phyloP scores from a whole-genome alignment of 2,888 invertebrate genomes.

The Drosophila demipolita region DNA sequence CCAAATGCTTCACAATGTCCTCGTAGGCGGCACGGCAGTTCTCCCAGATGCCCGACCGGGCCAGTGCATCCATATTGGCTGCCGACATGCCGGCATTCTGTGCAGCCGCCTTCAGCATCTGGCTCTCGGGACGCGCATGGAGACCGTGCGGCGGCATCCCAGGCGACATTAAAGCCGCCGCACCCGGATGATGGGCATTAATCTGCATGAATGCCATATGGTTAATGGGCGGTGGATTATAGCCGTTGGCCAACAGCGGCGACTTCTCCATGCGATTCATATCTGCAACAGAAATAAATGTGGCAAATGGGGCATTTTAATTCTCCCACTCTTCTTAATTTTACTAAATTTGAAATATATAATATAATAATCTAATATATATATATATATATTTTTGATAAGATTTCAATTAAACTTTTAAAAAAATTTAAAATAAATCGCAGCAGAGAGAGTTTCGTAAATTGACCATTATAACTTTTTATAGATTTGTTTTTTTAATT shows the following conservation, averaged over 20 bases:
- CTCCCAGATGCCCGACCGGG: slow-evolving; percentile 97
- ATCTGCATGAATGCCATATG: slow-evolving; percentile 98
- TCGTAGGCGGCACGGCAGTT: slow-evolving; percentile 97
- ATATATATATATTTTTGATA: background rate
- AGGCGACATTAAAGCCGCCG: slow-evolving; percentile 92
- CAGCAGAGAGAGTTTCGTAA: background rate
- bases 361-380: background rate
- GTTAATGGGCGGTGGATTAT: slow-evolving; percentile 96
- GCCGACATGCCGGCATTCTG: slow-evolving; percentile 89
- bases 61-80: slow-evolving; percentile 93
- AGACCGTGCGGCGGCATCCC: slow-evolving; percentile 94
- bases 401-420: background rate
- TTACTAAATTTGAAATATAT: background rate
- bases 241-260: slow-evolving; percentile 95
- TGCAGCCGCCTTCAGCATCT: slow-evolving; percentile 90
- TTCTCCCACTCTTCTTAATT: background rate
- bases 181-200: slow-evolving; percentile 91
- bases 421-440: background rate
- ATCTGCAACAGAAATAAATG: slow-evolving; percentile 86
- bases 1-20: slow-evolving; percentile 97
- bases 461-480: background rate
- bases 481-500: too few relatives aligned
- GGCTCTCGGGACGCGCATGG: slow-evolving; percentile 90
- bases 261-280: slow-evolving; percentile 96
- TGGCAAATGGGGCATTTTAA: background rate